Evolutionary conservation across 2,797 vertebrate species (phyloP).

Genomic region (Smutsia gigantea): DNA sequence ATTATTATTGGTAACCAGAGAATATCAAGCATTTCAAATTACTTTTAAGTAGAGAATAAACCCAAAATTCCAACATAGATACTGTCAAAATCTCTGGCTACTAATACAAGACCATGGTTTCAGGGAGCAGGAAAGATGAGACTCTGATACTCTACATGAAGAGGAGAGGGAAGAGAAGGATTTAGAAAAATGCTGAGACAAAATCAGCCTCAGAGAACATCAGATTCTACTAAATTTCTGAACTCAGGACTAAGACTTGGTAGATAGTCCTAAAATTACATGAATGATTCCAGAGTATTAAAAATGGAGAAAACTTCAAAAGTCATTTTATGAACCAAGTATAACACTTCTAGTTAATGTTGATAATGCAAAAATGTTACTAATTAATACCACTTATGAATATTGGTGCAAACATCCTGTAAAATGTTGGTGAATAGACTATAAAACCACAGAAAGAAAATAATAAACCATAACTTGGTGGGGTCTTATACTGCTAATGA

Average conservation of each 20-base stretch:
- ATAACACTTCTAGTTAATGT: neutral
- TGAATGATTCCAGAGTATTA: neutral
- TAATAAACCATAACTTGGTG: neutral
- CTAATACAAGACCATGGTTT: neutral
- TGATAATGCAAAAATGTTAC: neutral
- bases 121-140: neutral
- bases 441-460: neutral
- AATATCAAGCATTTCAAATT: neutral
- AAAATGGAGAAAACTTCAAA: conserved; percentile 25
- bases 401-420: neutral
- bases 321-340: neutral
- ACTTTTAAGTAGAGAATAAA: neutral
- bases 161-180: neutral
- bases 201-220: neutral
- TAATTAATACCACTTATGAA: neutral
- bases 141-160: neutral
- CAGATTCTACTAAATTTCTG: neutral
- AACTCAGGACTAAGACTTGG: neutral
- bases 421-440: neutral
- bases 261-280: neutral
- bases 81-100: neutral
- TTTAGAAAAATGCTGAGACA: neutral
- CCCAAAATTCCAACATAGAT: neutral
- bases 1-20: neutral
- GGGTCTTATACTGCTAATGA: neutral